These are phyloP conservation scores for Polydrusus tereticollis DNA, from an alignment of 2,888 invertebrate genomes.

Conservation along the genomic window DNA sequence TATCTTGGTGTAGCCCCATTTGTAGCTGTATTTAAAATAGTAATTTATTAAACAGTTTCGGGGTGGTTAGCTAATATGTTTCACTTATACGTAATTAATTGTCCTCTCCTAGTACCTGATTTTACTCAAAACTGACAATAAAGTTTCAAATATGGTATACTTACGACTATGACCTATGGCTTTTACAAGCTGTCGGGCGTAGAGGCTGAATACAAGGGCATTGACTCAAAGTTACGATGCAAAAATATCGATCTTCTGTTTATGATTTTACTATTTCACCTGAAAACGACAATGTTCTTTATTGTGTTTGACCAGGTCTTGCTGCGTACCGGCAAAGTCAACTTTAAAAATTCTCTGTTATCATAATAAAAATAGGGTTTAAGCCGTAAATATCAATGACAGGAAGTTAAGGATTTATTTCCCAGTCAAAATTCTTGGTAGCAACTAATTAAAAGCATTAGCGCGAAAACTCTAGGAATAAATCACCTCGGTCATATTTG, in stretches of 20 bases:
- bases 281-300: constrained; percentile 12
- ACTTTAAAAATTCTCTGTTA: background rate
- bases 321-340: constrained; percentile 6
- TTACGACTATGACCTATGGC: background rate
- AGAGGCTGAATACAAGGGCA: background rate
- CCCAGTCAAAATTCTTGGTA: background rate
- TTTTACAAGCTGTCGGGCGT: no score
- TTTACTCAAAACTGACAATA: no score
- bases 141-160: background rate
- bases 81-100: no score
- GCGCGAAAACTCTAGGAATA: background rate
- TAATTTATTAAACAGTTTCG: no score
- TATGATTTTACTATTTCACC: constrained; percentile 21
- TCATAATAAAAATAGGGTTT: background rate
- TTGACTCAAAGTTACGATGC: constrained; percentile 8
- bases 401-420: constrained; percentile 15
- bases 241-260: background rate
- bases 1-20: no score
- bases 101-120: no score
- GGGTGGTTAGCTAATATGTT: no score
- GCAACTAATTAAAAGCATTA: background rate
- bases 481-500: constrained; percentile 5
- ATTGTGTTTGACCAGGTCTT: constrained; percentile 14
- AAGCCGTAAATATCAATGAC: constrained; percentile 15
- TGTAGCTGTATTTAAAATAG: no score